Evolutionary conservation across 2,113 vertebrate species (phyloP), one percentile per base, ranked within the genome.

Genomic region (Arvicanthis niloticus): DNA sequence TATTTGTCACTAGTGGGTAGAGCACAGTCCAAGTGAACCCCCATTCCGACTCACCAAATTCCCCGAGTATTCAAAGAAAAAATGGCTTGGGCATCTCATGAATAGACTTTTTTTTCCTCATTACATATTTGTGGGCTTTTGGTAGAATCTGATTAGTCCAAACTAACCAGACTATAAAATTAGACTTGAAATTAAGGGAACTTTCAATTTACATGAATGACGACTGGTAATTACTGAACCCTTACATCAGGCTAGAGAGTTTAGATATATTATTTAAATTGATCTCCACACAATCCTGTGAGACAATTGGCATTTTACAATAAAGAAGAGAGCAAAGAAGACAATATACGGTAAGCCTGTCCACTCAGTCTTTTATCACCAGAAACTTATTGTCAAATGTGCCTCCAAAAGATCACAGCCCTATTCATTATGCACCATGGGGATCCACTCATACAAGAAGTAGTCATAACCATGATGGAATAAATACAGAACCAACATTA

Each of bases 121-220:
- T 93, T 97, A 58, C 34, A 40, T 88, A 26, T 51, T 93, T 88
- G n/a, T 16, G 42, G 24, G 58, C 24, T 96, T 31, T 93, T 73
- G 73, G 40, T 53, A 51, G 58, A 95, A 15, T 60, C 75, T 85
- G 56, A 11, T 72, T 88, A 26, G 42, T 75, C 24, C 34, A 58
- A 58, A 84, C 87, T 76, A 68, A 93, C 21, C 24, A 37, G 21
- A 45, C 10, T 76, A 45, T 70, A 70, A 70, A 22, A 91, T 45
- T 19, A 87, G 89, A 67, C 72, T 93, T 80, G 53, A 92, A 96
- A 86, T 77, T 58, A 97, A 81, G 58, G 88, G 12, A 34, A 56
- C 1, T 93, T 97, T 96, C 88, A 22, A 73, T 37, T n/a, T 34
- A 65, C 91, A 76, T 91, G 68, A 82, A 1, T 91, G 62, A 70